Evolutionary conservation across 2,888 invertebrate species (phyloP).

Genomic region (Osmoderma eremita): DNA sequence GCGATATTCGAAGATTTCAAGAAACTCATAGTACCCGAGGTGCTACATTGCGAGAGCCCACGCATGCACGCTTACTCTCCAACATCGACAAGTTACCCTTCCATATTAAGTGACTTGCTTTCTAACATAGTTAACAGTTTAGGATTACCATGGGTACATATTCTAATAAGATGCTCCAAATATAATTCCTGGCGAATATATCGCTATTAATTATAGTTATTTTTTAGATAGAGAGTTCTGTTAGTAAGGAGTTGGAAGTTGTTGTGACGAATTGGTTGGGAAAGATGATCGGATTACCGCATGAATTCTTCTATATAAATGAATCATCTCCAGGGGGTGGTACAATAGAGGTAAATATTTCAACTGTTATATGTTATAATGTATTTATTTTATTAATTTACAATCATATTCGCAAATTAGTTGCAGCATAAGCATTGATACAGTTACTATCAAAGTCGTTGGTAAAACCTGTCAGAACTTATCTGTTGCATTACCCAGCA

Average conservation of each 20-base stretch:
- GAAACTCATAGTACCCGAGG: slow-evolving; percentile 95
- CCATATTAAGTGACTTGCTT: slow-evolving; percentile 94
- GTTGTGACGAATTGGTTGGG: slow-evolving; percentile 99
- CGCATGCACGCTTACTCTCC: slow-evolving; percentile 99
- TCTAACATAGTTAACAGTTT: slow-evolving; percentile 94
- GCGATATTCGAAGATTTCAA: slow-evolving; percentile 93
- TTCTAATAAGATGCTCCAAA: not conserved
- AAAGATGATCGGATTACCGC: slow-evolving; percentile 94
- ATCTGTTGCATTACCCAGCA: too few species aligned
- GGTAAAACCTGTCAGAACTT: too few species aligned
- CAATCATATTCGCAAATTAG: too few species aligned
- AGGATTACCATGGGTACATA: slow-evolving; percentile 95
- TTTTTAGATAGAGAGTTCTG: slow-evolving; percentile 92
- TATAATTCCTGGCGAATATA: not conserved
- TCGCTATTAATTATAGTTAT: slow-evolving; percentile 37
- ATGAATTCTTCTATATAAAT: slow-evolving; percentile 87
- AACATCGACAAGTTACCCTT: slow-evolving; percentile 92
- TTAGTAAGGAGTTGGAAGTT: slow-evolving; percentile 96
- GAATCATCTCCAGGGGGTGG: slow-evolving; percentile 88
- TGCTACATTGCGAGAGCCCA: slow-evolving; percentile 97
- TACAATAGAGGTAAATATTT: slow-evolving; percentile 82
- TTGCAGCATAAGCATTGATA: too few species aligned
- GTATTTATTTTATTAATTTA: too few species aligned
- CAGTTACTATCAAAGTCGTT: too few species aligned
- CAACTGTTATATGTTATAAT: not conserved